A percentile compares a stretch with the other conserved stretches of the same genome.
These are phyloP conservation scores for Taurulus bubalis DNA, from an alignment of 2,113 vertebrate species.

Conservation along the genomic window DNA sequence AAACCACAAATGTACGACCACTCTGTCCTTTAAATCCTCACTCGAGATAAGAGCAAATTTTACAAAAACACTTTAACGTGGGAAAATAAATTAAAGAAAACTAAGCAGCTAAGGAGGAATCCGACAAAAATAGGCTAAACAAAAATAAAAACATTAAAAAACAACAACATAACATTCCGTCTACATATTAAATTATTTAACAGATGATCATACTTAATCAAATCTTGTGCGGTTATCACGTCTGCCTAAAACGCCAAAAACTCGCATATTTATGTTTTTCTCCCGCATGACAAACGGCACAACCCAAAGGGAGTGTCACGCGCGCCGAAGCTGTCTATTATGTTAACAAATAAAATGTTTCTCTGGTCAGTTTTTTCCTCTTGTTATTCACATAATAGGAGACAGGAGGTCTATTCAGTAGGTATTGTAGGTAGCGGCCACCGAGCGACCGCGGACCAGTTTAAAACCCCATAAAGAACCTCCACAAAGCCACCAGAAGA, in stretches of 20 bases:
- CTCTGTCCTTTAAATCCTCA: not conserved
- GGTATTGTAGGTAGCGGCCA: not conserved
- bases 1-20: not conserved
- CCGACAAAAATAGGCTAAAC: not conserved
- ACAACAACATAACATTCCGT: not conserved
- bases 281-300: constrained; percentile 1
- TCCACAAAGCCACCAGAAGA: not conserved
- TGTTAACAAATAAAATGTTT: constrained; percentile 8
- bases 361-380: not conserved
- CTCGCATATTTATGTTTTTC: not conserved
- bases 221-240: not conserved
- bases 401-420: constrained; percentile 34
- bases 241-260: not conserved
- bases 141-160: not conserved
- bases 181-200: not conserved
- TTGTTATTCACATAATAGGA: constrained; percentile 36
- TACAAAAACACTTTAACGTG: not conserved
- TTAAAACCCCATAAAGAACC: not conserved
- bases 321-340: not conserved
- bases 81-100: not conserved
- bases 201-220: not conserved
- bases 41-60: not conserved
- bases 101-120: not conserved
- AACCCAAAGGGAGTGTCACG: constrained; percentile 43
- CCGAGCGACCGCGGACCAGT: not conserved